Percentiles rank a stretch among this genome's conserved stretches.
Conservation (phyloP, 1,140 invertebrate species). For the Agrypnia vestita region DNA sequence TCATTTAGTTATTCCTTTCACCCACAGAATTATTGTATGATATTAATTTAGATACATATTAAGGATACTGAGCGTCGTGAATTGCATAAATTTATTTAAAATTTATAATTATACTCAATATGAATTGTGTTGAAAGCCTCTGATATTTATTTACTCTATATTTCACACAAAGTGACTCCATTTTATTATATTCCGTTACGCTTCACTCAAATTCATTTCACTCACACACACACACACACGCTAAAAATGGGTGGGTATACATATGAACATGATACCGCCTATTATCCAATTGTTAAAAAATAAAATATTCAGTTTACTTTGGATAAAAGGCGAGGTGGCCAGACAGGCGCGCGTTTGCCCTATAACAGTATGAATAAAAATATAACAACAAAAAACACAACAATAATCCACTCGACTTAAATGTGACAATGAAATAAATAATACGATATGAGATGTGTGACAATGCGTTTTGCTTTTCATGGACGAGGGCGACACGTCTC, state of each 20-base stretch:
- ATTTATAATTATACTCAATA: too few species aligned
- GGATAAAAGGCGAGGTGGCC: constrained; percentile 2
- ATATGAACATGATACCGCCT: background rate
- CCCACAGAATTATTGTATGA: too few species aligned
- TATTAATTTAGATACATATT: too few species aligned
- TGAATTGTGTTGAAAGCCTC: background rate
- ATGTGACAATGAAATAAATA: constrained; percentile 2
- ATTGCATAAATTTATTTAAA: too few species aligned
- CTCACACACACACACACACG: background rate
- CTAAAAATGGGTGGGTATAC: constrained; percentile 12
- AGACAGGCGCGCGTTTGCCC: background rate
- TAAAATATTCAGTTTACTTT: constrained; percentile 23
- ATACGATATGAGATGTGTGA: background rate
- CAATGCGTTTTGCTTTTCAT: too few species aligned
- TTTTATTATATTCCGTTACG: constrained; percentile 7
- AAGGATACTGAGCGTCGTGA: too few species aligned
- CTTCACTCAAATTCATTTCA: background rate
- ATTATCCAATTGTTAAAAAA: constrained; percentile 26
- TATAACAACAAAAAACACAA: background rate
- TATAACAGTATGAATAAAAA: too few species aligned
- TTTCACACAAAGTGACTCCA: constrained; percentile 4
- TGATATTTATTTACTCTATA: background rate
- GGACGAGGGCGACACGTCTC: too few species aligned
- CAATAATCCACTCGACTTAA: constrained; percentile 14
- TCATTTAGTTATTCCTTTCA: too few species aligned